These are phyloP conservation scores for Mustela nigripes DNA, from an alignment of 2,113 vertebrate species.

Conservation along the genomic window DNA sequence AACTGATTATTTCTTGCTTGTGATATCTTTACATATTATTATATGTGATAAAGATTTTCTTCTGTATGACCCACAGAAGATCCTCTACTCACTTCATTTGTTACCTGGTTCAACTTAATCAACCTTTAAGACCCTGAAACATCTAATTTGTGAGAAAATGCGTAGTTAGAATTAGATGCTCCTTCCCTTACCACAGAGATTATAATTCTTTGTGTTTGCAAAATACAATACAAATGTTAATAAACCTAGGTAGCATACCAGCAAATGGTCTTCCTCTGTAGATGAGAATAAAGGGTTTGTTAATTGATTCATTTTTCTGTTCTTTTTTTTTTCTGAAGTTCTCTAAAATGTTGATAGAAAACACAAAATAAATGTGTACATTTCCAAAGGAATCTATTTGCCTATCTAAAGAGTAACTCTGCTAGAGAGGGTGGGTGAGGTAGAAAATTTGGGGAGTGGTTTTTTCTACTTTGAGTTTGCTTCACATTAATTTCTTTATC, in stretches of 20 bases:
- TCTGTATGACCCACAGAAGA: conserved; percentile 57
- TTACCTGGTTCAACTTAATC: conserved; percentile 75
- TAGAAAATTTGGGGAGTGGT: background rate
- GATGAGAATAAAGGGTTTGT: conserved; percentile 50
- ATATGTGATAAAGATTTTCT: conserved; percentile 60
- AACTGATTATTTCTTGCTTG: conserved; percentile 62
- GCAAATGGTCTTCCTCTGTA: conserved; percentile 51
- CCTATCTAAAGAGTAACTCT: background rate
- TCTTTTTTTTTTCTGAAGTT: conserved; percentile 20
- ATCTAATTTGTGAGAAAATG: conserved; percentile 72
- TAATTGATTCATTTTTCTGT: conserved; percentile 62
- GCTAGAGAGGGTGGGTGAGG: background rate
- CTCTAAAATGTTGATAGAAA: conserved; percentile 29
- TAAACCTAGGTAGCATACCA: conserved; percentile 63
- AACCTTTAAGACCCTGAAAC: conserved; percentile 68
- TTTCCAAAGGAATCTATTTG: background rate
- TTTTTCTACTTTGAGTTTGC: background rate
- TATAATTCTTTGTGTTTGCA: conserved; percentile 73
- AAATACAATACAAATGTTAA: conserved; percentile 76
- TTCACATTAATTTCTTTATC: background rate
- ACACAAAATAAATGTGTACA: conserved; percentile 45
- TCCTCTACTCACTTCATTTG: conserved; percentile 62
- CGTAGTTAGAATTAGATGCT: conserved; percentile 64
- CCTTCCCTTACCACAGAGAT: conserved; percentile 44
- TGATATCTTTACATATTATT: conserved; percentile 60